Evolutionary conservation across 1,140 invertebrate genomes (phyloP), one percentile per base, ranked within the genome.

Genomic region (Lordiphosa mommai): DNA sequence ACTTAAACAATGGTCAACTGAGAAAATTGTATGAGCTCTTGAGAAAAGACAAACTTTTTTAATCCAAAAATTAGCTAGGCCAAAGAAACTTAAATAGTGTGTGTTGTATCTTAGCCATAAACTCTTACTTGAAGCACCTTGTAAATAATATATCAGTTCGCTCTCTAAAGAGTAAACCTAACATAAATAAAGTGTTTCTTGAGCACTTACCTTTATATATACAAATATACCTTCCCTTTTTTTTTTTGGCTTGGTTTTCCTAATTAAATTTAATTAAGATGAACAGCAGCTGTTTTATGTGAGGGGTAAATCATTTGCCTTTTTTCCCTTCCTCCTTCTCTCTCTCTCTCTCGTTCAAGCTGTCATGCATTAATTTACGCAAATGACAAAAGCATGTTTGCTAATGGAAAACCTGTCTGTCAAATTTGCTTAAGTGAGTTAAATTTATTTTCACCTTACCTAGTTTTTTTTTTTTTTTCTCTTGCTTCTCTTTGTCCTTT

Each of bases 331-430:
- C 8, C 13, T 13, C 9, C 32, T 3, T 8, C 1, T 2, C 7
- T 1, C 16, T 3, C 20, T 14, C 14, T 10, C 0, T 4, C 30
- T 47, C 27, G 17, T 38, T 41, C 12, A 12, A 49, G 17, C 60
- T 59, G 61, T 60, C 57, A 37, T 47, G 72, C 76, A 82, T 80
- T 84, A 76, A 80, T 82, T 82, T 80, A 61, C 52, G 57, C 65
- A 80, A 80, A 80, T 80, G 74, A 80, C 74, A 80, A 80, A 80
- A 80, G 74, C 76, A 82, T 80, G 76, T 80, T 80, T 68, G 71
- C 77, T 67, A 82, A 82, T 82, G 74, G 66, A 74, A 82, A 82
- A 67, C 51, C 61, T 80, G 70, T 80, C 74, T 69, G 70, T 79
- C 74, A 82, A 79, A 80, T 56, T 71, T 70, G 49, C 57, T 48